phyloP scores from a whole-genome alignment of 2,113 vertebrate species.

The Spilogale gracilis region DNA sequence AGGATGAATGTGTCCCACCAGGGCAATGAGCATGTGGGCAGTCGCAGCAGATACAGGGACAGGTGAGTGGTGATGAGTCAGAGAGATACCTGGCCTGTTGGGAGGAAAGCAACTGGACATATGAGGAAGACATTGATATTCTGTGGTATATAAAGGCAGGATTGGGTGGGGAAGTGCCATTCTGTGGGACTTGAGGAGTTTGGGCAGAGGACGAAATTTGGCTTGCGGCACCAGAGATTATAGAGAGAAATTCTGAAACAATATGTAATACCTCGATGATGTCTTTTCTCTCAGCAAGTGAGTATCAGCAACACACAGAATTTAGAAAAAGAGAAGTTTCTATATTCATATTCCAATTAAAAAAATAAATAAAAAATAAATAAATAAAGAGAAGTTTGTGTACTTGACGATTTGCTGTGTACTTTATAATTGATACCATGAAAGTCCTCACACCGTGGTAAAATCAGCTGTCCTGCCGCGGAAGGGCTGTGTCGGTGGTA shows the following conservation, averaged over 20 bases:
- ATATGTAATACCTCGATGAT: not conserved
- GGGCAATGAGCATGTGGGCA: rapidly evolving
- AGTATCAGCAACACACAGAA: not conserved
- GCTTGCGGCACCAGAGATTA: not conserved
- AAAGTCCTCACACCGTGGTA: not conserved
- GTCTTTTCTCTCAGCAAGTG: not conserved
- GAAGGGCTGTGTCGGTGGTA: not conserved
- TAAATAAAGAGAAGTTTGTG: not conserved
- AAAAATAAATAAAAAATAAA: no score
- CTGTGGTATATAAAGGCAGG: not conserved
- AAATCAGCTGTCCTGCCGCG: not conserved
- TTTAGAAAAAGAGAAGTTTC: not conserved
- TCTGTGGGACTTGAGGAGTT: not conserved
- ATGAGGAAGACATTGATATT: not conserved
- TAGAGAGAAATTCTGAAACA: not conserved
- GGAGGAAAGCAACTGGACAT: not conserved
- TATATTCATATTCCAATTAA: no score
- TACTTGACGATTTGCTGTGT: not conserved
- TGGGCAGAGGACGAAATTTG: not conserved
- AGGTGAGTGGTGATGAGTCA: not conserved
- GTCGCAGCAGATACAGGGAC: not conserved
- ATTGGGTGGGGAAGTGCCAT: not conserved
- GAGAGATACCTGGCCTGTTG: not conserved
- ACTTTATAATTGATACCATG: not conserved
- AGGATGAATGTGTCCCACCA: not conserved